Evolutionary conservation across 2,797 vertebrate species (phyloP).

Genomic region (Danio kyathit): DNA sequence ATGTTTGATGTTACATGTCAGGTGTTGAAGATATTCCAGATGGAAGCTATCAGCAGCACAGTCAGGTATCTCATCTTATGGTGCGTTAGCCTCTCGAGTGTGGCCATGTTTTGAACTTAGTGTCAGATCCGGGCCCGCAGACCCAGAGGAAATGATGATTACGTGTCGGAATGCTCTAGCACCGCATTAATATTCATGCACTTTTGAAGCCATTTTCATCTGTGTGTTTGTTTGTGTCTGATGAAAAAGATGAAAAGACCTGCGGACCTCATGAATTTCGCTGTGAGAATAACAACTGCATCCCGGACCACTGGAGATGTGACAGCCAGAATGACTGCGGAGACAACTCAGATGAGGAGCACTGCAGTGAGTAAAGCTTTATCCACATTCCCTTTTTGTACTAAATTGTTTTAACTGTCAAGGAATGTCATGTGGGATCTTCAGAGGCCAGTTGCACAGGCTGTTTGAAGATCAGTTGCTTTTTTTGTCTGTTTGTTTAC

Average conservation of each 20-base stretch:
- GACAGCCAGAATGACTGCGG: conserved; percentile 98
- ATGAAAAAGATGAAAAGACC: conserved; percentile 96
- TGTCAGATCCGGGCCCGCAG: conserved; percentile 73
- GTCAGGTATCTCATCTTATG: conserved; percentile 76
- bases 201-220: conserved; percentile 81
- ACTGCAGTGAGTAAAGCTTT: conserved; percentile 91
- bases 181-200: conserved; percentile 81
- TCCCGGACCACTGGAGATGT: conserved; percentile 98
- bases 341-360: conserved; percentile 97
- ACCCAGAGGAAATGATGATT: conserved; percentile 80
- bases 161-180: conserved; percentile 70
- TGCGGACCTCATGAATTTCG: conserved; percentile 98
- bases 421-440: conserved; percentile 44
- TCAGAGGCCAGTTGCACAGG: conserved; percentile 48
- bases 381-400: conserved; percentile 54
- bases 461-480: conserved; percentile 50
- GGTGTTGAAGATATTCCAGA: conserved; percentile 34
- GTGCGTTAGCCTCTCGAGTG: conserved; percentile 69
- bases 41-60: conserved; percentile 60
- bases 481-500: conserved; percentile 41
- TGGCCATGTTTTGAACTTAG: conserved; percentile 75
- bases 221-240: conserved; percentile 79
- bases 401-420: conserved; percentile 48
- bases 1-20: conserved; percentile 46
- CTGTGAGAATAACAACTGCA: conserved; percentile 99